Evolutionary conservation across 2,797 vertebrate species (phyloP), one percentile per base, ranked within the genome.

Genomic region (Natrix natrix): DNA sequence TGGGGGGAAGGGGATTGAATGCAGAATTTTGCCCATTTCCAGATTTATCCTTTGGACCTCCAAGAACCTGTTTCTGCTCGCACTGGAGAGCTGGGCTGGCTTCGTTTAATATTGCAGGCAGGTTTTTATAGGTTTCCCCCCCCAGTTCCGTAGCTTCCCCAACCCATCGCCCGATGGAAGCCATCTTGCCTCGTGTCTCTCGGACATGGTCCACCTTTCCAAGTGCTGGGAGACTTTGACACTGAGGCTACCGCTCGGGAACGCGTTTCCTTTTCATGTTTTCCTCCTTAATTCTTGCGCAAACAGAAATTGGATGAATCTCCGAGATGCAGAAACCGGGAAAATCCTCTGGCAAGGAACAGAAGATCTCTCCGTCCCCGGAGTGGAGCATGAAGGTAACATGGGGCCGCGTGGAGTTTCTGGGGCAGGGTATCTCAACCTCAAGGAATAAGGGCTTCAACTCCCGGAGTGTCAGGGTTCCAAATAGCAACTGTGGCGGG

Each of bases 281-380:
- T 57, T 55, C 63, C 97, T 97, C 97, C 97, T 98, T 97, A 97
- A 97, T 60, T 92, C 54, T 94, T 90, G 93, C 61, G 54, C 93
- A 95, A 97, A 91, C 97, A 99, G 99, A 98, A 99, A 99, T 94
- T 99, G 99, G 99, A 99, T 99, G 99, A 99, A 99, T 95, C 98
- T 99, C 92, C 98, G 99, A 78, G 99, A 99, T 98, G 99, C 99
- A 32, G 99, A 99, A 96, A 99, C 98, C 0, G 99, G 99, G 66
- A 99, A 99, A 95, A 99, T 99, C 92, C 98, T 99, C 91, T 99
- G 99, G 99, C 99, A 99, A 97, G 99, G 99, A 95, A 99, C 99
- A 12, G 99, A 99, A 96, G 99, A 99, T 95, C 98, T 99, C 28
- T 99, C 99, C 5, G 97, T 99, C 91, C 99, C 99, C 69, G 99